Conservation (phyloP, 2,797 vertebrate genomes). For the Notolepis coatsorum region DNA sequence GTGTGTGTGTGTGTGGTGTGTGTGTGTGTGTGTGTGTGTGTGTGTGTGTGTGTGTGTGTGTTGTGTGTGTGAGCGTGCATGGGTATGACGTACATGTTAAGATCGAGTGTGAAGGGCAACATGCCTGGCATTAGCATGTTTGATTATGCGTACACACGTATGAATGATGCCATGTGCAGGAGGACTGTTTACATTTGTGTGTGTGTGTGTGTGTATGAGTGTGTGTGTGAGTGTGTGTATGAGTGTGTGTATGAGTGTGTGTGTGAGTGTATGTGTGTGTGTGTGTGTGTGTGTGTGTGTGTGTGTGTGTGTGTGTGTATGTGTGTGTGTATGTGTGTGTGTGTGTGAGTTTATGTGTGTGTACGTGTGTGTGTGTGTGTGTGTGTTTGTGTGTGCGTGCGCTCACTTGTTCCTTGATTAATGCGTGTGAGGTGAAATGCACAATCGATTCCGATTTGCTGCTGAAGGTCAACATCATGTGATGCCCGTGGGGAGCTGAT, state of each 20-base stretch:
- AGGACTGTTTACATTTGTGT: background rate
- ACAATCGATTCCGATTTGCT: slow-evolving; percentile 68
- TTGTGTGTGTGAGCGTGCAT: background rate
- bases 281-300: slow-evolving; percentile 69
- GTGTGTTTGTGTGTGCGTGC: background rate
- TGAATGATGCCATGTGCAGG: no score
- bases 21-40: slow-evolving; percentile 7
- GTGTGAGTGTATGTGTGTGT: slow-evolving; percentile 57
- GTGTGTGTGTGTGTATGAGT: slow-evolving; percentile 3
- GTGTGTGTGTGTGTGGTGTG: background rate
- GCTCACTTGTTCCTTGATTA: slow-evolving; percentile 62
- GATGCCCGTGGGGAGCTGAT: slow-evolving; percentile 33
- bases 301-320: background rate
- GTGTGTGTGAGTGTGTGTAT: background rate
- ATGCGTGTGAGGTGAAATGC: slow-evolving; percentile 68
- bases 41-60: slow-evolving; percentile 24
- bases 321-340: slow-evolving; percentile 64
- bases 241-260: slow-evolving; percentile 41
- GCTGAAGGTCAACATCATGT: slow-evolving; percentile 73
- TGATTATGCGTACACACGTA: slow-evolving; percentile 62
- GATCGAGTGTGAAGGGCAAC: slow-evolving; percentile 31
- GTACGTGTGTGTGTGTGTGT: background rate
- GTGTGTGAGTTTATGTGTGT: slow-evolving; percentile 55
- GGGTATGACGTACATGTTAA: background rate
- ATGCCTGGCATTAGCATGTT: slow-evolving; percentile 53